A percentile compares a stretch with the other conserved stretches of the same genome.
These are phyloP conservation scores for Sebastes trivittatus DNA, from an alignment of 2,797 vertebrate genomes.

Conservation along the genomic window DNA sequence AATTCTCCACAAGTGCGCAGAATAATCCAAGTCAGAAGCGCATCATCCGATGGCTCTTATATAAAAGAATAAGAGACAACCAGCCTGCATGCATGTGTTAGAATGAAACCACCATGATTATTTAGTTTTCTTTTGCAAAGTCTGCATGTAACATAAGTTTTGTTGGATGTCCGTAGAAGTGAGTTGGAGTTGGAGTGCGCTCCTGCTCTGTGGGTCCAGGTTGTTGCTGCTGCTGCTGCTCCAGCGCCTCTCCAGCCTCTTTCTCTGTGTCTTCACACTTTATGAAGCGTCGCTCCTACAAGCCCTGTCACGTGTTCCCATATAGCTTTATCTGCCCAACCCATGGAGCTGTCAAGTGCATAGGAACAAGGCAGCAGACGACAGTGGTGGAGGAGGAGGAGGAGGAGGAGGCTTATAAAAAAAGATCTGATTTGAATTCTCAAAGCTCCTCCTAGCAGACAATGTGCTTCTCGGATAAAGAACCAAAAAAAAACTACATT, in stretches of 20 bases:
- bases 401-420: constrained; percentile 20
- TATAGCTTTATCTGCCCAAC: constrained; percentile 62
- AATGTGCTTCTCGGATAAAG: constrained; percentile 26
- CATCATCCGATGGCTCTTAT: constrained; percentile 58
- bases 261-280: constrained; percentile 73
- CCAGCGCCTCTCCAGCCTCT: constrained; percentile 56
- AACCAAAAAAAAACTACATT: neutral
- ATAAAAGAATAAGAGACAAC: constrained; percentile 14
- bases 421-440: constrained; percentile 41
- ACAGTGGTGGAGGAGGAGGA: constrained; percentile 14
- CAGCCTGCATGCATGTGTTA: neutral
- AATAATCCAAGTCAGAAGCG: constrained; percentile 76
- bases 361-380: constrained; percentile 35
- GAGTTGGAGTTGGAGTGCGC: constrained; percentile 44
- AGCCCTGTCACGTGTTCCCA: constrained; percentile 77
- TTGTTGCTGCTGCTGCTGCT: constrained; percentile 31
- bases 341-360: constrained; percentile 59
- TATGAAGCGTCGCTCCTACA: constrained; percentile 78
- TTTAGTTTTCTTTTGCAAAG: neutral
- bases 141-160: constrained; percentile 29
- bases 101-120: neutral
- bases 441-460: constrained; percentile 31
- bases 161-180: constrained; percentile 17
- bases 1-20: constrained; percentile 75
- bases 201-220: constrained; percentile 40